Base-by-base conservation (phyloP, 2,113 vertebrate species). In the Progne subis region DNA sequence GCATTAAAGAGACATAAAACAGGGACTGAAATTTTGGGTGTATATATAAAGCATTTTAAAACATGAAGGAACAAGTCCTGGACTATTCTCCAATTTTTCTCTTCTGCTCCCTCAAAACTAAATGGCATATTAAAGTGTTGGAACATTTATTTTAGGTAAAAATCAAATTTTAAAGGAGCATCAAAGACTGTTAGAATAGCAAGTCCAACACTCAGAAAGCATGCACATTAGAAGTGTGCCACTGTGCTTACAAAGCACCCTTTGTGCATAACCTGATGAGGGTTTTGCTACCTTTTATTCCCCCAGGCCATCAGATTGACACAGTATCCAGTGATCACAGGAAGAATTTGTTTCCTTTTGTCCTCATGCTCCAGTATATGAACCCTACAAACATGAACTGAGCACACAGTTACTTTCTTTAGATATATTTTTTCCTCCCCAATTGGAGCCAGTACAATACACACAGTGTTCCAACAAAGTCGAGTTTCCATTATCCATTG, bases 361-460 rank as follows among this genome's bases (percentile, higher is more conserved):
- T 34, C 31, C 25, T 69, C 46, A 46, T 4, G 9, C 49, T 86
- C 39, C 39, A 64, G 26, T 21, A 24, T 5, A 52, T 4, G 9
- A 82, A 59, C 24, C 3, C 43, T 14, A 56, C 34, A 79, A 85
- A 70, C 56, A 84, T 0, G 4, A 71, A 64, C 24, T 14, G 11
- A 64, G 52, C 18, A 71, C 18, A 57, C 2, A 39, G 29, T 24
- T 34, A 77, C 15, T 13, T 41, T 34, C 26, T 25, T 47, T 17
- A 46, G 19, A 46, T 14, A 18, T 14, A 8, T 15, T 56, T 63
- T 63, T 61, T 17, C 11, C 8, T 78, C 17, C 47, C n/a, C 57
- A 37, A 0, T 0, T n/a, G 34, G 18, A 79, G 17, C 9, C 52
- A 34, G 18, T 6, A 46, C 15, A 52, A 41, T 18, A 50, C 12